Evolutionary conservation across 2,888 invertebrate species (phyloP).

Genomic region (Nematopogon swammerdamellus): DNA sequence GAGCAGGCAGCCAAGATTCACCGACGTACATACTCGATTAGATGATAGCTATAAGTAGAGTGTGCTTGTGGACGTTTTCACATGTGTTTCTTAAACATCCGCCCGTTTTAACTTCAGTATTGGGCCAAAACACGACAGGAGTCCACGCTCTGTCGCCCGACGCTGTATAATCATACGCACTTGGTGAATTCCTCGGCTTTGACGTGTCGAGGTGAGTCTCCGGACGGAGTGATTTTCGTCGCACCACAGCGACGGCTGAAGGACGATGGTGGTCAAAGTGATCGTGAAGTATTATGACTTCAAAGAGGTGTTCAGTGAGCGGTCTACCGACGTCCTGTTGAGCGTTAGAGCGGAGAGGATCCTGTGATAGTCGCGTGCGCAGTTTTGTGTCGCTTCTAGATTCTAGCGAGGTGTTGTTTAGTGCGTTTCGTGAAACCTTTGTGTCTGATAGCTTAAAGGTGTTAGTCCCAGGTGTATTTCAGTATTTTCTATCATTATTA

Average conservation of each 20-base stretch:
- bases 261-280: constrained; percentile 36
- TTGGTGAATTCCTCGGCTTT: not conserved
- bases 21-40: not conserved
- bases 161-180: constrained; percentile 10
- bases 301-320: constrained; percentile 51
- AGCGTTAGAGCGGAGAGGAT: constrained; percentile 40
- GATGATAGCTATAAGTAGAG: constrained; percentile 15
- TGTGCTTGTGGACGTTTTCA: constrained; percentile 47
- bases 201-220: not conserved
- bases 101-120: constrained; percentile 32
- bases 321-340: constrained; percentile 39
- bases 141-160: constrained; percentile 24
- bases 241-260: constrained; percentile 12
- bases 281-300: constrained; percentile 43
- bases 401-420: no score
- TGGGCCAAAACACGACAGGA: constrained; percentile 37
- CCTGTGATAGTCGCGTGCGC: constrained; percentile 22
- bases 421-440: no score
- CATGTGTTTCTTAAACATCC: constrained; percentile 49
- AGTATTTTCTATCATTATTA: no score
- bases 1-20: not conserved
- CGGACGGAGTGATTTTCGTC: not conserved
- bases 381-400: constrained; percentile 4
- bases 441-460: no score
- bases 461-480: no score